Conservation (phyloP, 2,888 invertebrate species). For the Netelia virgata region DNA sequence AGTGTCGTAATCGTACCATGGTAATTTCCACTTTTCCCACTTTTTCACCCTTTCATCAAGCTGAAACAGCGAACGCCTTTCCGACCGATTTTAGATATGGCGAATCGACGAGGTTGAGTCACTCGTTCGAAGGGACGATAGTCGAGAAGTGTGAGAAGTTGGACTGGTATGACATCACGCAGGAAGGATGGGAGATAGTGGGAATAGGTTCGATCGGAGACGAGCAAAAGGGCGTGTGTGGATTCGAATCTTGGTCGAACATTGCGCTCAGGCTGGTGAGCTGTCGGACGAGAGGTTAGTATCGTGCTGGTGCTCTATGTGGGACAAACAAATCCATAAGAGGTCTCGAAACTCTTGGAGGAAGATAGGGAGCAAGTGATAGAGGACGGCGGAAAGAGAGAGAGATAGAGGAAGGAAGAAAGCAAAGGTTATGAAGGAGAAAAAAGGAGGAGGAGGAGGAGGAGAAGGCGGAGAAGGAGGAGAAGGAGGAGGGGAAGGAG, state of each 20-base stretch:
- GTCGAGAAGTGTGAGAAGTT: not conserved
- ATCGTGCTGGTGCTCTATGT: conserved; percentile 54
- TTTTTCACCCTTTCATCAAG: no score
- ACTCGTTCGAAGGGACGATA: no score
- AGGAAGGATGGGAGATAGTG: not conserved
- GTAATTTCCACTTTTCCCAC: no score
- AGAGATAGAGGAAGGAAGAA: not conserved
- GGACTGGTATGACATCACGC: not conserved
- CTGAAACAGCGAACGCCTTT: no score
- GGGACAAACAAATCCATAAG: conserved; percentile 80
- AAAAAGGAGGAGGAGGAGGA: conserved; percentile 10
- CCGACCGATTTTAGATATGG: no score
- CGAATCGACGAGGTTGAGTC: no score
- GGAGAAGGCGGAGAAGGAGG: conserved; percentile 25
- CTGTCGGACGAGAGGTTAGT: conserved; percentile 52
- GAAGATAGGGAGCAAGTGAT: not conserved
- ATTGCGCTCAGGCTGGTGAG: conserved; percentile 51
- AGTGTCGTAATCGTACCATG: no score
- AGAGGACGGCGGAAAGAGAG: conserved; percentile 13
- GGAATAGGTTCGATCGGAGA: conserved; percentile 10
- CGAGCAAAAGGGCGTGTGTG: conserved; percentile 17
- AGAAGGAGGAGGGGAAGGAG: conserved; percentile 5
- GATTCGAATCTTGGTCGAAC: conserved; percentile 46
- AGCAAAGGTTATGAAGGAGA: conserved; percentile 12
- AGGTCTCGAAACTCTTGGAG: conserved; percentile 42